Conservation (phyloP, 2,797 vertebrate genomes). For the Pipistrellus pygmaeus region DNA sequence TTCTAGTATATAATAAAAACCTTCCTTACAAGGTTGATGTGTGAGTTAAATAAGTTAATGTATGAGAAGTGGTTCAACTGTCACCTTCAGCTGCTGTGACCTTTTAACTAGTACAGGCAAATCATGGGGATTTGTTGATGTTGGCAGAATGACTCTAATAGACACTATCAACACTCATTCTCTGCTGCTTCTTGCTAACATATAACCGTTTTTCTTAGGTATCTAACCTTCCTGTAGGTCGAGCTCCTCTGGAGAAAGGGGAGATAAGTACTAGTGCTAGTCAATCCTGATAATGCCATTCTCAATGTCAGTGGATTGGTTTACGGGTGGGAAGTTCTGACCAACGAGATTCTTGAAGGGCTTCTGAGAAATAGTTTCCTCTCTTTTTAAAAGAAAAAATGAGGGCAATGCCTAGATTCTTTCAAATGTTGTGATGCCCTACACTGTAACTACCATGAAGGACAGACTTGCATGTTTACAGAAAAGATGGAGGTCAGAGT, state of each 20-base stretch:
- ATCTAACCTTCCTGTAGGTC: not conserved
- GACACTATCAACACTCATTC: not conserved
- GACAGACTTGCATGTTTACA: not conserved
- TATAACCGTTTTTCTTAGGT: not conserved
- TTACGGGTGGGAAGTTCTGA: not conserved
- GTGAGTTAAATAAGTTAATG: not conserved
- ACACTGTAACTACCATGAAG: not conserved
- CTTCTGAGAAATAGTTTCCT: not conserved
- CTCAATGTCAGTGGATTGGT: not conserved
- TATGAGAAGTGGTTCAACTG: not conserved
- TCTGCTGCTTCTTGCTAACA: constrained; percentile 3
- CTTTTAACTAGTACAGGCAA: not conserved
- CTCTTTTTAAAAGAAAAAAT: not conserved
- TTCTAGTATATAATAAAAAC: not conserved
- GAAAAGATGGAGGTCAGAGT: not conserved
- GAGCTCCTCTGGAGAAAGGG: not conserved
- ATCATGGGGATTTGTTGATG: not conserved
- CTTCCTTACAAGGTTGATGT: not conserved
- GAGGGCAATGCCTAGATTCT: not conserved
- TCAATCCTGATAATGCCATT: not conserved
- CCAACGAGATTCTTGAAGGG: not conserved
- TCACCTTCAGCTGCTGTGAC: not conserved
- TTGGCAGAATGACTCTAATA: not conserved
- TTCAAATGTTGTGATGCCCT: not conserved
- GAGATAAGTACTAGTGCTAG: not conserved